These are phyloP conservation scores for Anagrus nilaparvatae DNA, from an alignment of 1,140 invertebrate species.

Conservation along the genomic window DNA sequence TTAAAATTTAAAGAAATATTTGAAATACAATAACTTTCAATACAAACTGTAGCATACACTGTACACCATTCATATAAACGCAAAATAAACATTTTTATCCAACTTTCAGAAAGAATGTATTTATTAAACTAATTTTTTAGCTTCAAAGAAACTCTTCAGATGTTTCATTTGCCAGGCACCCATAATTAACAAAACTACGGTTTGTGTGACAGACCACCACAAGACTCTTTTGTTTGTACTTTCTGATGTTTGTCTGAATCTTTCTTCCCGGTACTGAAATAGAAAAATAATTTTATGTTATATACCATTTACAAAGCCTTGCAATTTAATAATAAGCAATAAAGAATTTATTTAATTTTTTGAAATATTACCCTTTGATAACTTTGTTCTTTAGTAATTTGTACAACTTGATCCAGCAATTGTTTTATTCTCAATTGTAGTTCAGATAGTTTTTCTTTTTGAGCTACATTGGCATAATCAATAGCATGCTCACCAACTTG, in stretches of 20 bases:
- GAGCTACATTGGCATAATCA: slow-evolving; percentile 94
- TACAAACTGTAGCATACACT: slow-evolving; percentile 8
- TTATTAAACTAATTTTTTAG: slow-evolving; percentile 93
- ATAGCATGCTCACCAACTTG: slow-evolving; percentile 98
- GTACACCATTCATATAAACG: too few species aligned
- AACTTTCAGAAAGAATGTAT: too few species aligned
- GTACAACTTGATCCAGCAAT: slow-evolving; percentile 94
- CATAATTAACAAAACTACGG: slow-evolving; percentile 79
- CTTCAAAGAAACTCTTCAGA: slow-evolving; percentile 98
- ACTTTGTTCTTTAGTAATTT: slow-evolving; percentile 99
- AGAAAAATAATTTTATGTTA: slow-evolving; percentile 18
- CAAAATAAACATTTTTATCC: too few species aligned
- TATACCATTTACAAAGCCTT: neutral
- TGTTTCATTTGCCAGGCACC: slow-evolving; percentile 99
- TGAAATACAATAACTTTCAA: too few species aligned
- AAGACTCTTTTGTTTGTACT: slow-evolving; percentile 94
- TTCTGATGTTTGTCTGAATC: slow-evolving; percentile 94
- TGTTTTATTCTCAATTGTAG: slow-evolving; percentile 92
- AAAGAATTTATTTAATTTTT: neutral
- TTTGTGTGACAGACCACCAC: slow-evolving; percentile 96
- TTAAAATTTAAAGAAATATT: too few species aligned
- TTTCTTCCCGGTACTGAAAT: slow-evolving; percentile 91
- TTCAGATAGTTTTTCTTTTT: slow-evolving; percentile 96
- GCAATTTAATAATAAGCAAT: slow-evolving; percentile 3
- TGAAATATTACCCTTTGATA: slow-evolving; percentile 80